A percentile compares a stretch with the other conserved stretches of the same genome.
phyloP scores from a whole-genome alignment of 2,797 vertebrate species.

The Pitangus sulphuratus region DNA sequence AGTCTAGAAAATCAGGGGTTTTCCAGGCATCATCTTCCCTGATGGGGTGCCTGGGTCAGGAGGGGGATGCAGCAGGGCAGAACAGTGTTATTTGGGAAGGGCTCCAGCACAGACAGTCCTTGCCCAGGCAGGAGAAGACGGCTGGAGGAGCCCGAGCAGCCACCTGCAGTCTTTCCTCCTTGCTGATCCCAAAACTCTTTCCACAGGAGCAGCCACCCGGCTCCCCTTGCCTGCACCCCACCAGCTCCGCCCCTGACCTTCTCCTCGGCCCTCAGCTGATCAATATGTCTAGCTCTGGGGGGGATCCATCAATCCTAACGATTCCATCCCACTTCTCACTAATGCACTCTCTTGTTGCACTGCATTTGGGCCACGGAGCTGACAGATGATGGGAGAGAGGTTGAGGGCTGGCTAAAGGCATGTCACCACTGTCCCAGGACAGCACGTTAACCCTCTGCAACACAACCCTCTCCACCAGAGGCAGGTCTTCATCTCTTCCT shows the following conservation, averaged over 20 bases:
- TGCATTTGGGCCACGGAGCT: neutral
- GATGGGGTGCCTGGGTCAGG: neutral
- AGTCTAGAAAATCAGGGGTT: neutral
- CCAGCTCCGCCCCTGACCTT: conserved; percentile 14
- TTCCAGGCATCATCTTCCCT: neutral
- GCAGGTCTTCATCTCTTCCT: neutral
- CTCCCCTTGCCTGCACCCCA: neutral
- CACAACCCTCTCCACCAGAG: neutral
- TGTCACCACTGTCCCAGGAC: neutral
- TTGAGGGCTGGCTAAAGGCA: neutral
- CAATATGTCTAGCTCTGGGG: neutral
- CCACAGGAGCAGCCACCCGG: neutral
- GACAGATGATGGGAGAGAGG: neutral
- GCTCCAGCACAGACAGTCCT: neutral
- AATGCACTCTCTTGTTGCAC: neutral
- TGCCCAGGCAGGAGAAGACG: neutral
- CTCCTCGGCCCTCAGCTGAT: neutral
- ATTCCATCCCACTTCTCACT: neutral
- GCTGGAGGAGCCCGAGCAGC: neutral
- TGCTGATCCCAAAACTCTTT: neutral
- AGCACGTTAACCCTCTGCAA: neutral
- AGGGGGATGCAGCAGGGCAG: neutral
- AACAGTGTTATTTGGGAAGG: neutral
- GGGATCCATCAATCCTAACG: neutral
- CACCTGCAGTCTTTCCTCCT: neutral